Evolutionary conservation across 2,113 vertebrate genomes (phyloP).

Genomic region (Dasyornis broadbenti): DNA sequence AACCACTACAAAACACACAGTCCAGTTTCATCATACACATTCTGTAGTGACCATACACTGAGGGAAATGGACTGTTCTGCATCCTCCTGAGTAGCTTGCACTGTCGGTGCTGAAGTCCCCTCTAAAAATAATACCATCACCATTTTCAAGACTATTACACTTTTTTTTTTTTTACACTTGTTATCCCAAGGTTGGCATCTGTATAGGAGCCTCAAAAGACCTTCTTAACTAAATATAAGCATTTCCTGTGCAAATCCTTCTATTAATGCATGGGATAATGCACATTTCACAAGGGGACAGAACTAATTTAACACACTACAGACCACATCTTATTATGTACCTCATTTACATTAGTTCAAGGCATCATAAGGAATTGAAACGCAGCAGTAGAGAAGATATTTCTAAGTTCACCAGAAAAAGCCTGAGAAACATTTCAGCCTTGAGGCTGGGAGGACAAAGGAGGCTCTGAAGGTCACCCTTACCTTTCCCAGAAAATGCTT

Average conservation of each 20-base stretch:
- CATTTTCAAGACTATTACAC: background rate
- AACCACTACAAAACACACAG: background rate
- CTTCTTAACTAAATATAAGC: background rate
- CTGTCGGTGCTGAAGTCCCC: background rate
- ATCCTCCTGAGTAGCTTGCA: background rate
- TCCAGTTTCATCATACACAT: background rate
- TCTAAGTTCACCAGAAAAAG: background rate
- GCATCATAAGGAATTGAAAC: background rate
- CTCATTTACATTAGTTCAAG: background rate
- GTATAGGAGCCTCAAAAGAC: background rate
- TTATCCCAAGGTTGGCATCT: background rate
- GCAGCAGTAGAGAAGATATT: background rate
- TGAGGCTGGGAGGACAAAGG: background rate
- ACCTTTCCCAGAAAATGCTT: constrained; percentile 84
- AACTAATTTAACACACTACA: background rate
- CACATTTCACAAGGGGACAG: background rate
- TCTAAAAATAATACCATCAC: background rate
- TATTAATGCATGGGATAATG: background rate
- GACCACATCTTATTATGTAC: fast-evolving
- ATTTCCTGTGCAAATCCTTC: background rate
- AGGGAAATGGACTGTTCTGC: background rate
- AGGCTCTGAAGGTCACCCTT: background rate
- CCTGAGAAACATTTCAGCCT: background rate
- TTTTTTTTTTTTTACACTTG: background rate
- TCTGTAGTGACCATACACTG: background rate